Percentiles rank a stretch among this genome's conserved stretches.
Conservation (phyloP, 1,140 invertebrate genomes). For the Argopecten irradians region DNA sequence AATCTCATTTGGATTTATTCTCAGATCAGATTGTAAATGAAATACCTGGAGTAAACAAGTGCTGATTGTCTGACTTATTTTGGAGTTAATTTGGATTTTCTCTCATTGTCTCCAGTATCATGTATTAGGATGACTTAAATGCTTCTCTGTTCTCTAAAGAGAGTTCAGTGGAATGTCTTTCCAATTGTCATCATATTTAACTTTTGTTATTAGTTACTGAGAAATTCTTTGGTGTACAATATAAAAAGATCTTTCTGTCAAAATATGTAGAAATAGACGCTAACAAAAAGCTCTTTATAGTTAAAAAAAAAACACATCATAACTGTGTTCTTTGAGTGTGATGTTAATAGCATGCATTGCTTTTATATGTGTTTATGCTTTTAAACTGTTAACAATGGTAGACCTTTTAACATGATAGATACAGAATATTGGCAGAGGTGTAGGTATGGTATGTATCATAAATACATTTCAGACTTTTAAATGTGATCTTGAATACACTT, state of each 20-base stretch:
- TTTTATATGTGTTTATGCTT: too few relatives aligned
- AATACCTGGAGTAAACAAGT: background rate
- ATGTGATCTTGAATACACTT: too few relatives aligned
- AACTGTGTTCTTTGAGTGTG: too few relatives aligned
- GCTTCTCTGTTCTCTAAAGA: background rate
- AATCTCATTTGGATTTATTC: constrained; percentile 2
- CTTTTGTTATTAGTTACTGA: background rate
- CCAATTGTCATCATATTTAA: background rate
- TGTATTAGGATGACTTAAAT: too few relatives aligned
- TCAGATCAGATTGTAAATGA: background rate
- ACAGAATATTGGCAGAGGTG: too few relatives aligned
- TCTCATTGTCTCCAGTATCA: too few relatives aligned
- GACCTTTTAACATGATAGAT: too few relatives aligned
- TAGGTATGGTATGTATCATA: too few relatives aligned
- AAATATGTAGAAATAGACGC: background rate
- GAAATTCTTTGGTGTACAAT: background rate
- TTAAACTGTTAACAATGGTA: too few relatives aligned
- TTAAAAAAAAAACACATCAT: too few relatives aligned
- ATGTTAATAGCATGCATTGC: too few relatives aligned
- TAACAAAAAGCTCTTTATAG: background rate
- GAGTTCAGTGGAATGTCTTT: background rate
- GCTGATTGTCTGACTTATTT: background rate
- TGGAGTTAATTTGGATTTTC: background rate
- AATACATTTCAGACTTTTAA: too few relatives aligned
- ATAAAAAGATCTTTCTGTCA: background rate